Evolutionary conservation across 2,888 invertebrate genomes (phyloP).

Genomic region (Phoronis australis): DNA sequence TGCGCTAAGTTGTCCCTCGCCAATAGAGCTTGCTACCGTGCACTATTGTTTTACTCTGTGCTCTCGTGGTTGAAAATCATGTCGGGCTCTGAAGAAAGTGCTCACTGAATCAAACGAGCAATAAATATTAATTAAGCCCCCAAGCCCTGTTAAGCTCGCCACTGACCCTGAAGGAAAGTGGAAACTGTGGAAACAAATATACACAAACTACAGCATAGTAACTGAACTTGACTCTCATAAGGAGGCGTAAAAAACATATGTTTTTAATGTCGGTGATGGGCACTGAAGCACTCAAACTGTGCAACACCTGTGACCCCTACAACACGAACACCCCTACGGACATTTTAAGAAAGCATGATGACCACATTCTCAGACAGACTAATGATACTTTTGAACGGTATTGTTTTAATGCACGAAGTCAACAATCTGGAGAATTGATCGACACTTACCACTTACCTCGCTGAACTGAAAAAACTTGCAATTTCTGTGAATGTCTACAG

Average conservation of each 20-base stretch:
- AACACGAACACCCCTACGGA: neutral
- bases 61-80: too few relatives aligned
- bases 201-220: neutral
- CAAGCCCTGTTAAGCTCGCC: too few relatives aligned
- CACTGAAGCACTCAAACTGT: neutral
- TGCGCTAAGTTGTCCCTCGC: too few relatives aligned
- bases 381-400: neutral
- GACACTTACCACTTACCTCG: slow-evolving; percentile 2
- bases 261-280: neutral
- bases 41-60: too few relatives aligned
- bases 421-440: neutral
- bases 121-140: too few relatives aligned
- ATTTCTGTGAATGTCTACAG: slow-evolving; percentile 2
- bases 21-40: too few relatives aligned
- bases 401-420: neutral
- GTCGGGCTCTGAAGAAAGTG: too few relatives aligned
- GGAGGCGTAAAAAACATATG: neutral
- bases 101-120: too few relatives aligned
- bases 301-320: neutral
- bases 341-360: neutral
- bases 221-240: neutral
- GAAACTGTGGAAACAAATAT: neutral
- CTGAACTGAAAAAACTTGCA: slow-evolving; percentile 1
- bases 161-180: neutral
- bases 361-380: neutral